Percentiles rank a stretch among this genome's conserved stretches.
phyloP scores from a whole-genome alignment of 2,797 vertebrate species.

The Cephalopachus bancanus region DNA sequence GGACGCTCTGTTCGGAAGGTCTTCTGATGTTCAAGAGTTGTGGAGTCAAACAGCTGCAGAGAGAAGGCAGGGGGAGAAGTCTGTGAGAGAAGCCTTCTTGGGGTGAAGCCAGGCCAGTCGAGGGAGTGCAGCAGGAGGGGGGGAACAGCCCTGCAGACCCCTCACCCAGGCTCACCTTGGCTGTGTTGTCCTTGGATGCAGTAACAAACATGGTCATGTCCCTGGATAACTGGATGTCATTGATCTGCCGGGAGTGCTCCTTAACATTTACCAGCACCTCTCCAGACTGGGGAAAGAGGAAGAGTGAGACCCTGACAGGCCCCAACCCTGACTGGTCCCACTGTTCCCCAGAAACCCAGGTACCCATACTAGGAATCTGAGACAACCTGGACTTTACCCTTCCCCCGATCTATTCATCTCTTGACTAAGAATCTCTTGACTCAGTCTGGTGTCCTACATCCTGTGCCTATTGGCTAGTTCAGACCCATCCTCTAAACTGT shows the following conservation, averaged over 20 bases:
- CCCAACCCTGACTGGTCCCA: neutral
- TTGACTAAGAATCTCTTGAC: neutral
- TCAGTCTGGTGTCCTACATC: neutral
- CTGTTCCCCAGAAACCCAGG: neutral
- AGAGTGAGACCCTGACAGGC: neutral
- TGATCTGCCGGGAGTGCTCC: conserved; percentile 98
- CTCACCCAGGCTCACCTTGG: conserved; percentile 91
- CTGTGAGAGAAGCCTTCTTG: neutral
- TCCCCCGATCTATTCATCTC: neutral
- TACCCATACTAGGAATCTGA: neutral
- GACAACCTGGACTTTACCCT: neutral
- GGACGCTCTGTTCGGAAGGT: conserved; percentile 97
- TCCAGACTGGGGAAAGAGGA: conserved; percentile 90
- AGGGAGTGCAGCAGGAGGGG: fast-evolving
- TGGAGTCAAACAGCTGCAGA: conserved; percentile 94
- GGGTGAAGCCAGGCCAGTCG: neutral
- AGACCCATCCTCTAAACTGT: neutral
- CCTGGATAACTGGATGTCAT: conserved; percentile 97
- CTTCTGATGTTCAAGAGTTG: conserved; percentile 95
- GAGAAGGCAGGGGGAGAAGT: neutral
- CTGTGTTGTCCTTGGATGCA: conserved; percentile 97
- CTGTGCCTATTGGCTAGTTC: neutral
- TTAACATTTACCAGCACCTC: conserved; percentile 94
- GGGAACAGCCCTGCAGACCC: neutral
- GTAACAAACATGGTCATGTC: conserved; percentile 98